Percentiles rank a stretch among this genome's conserved stretches.
These are phyloP conservation scores for Anoplolepis gracilipes DNA, from an alignment of 1,140 invertebrate species.

Conservation along the genomic window DNA sequence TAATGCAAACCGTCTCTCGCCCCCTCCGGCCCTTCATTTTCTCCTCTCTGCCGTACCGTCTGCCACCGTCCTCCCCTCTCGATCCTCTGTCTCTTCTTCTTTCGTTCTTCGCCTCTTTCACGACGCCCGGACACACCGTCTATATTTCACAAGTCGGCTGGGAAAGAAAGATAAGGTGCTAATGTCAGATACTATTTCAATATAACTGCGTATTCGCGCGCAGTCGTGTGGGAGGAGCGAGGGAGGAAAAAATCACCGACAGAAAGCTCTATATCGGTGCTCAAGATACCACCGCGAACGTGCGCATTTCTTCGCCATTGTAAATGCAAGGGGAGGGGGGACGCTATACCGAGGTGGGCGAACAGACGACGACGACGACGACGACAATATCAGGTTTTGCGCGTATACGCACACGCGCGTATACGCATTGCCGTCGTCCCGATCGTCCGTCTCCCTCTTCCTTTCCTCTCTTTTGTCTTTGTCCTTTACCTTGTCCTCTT, in stretches of 20 bases:
- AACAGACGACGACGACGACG: constrained; percentile 59
- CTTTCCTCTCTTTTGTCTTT: not conserved
- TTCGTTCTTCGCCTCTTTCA: constrained; percentile 40
- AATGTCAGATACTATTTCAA: constrained; percentile 79
- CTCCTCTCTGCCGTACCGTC: not conserved
- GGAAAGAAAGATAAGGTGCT: constrained; percentile 78
- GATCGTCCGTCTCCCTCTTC: not conserved
- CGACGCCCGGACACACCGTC: constrained; percentile 33
- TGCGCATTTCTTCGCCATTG: constrained; percentile 58
- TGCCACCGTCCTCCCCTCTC: constrained; percentile 36
- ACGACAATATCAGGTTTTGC: constrained; percentile 72
- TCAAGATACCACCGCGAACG: constrained; percentile 59
- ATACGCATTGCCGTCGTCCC: constrained; percentile 36
- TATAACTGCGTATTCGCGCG: constrained; percentile 70
- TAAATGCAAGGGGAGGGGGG: constrained; percentile 42
- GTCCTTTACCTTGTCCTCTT: not conserved
- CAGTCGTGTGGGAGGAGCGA: constrained; percentile 6
- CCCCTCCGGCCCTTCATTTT: not conserved
- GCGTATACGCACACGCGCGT: constrained; percentile 37
- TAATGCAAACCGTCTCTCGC: constrained; percentile 69
- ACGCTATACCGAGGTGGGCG: constrained; percentile 36
- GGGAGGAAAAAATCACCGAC: constrained; percentile 48
- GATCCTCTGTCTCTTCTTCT: constrained; percentile 2
- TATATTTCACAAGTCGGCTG: constrained; percentile 74
- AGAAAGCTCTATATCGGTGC: constrained; percentile 65